Evolutionary conservation across 1,140 invertebrate genomes (phyloP), one percentile per base, ranked within the genome.

Genomic region (Pseudomyrmex cubaensis): DNA sequence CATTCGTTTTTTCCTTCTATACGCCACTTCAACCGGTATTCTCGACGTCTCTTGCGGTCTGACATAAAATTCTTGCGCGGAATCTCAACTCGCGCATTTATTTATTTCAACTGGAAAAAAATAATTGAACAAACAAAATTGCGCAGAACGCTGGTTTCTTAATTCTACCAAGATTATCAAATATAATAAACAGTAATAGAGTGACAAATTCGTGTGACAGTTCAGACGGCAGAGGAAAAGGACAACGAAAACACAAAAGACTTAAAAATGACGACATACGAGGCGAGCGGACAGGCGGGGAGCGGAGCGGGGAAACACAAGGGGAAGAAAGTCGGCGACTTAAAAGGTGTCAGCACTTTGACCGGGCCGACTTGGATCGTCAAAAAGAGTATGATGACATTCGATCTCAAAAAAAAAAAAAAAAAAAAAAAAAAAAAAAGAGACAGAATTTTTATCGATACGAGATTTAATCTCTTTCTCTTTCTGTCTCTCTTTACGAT

Each of bases 311-410:
- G n/a, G 76, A 72, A 72, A 72, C 76, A 54, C 44, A 72, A 80
- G 76, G 76, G 76, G 66, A 80, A 69, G 54, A 67, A 72, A 80
- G 76, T 80, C 76, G 76, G 76, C 76, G 12, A 80, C 76, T 80
- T 80, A 69, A 80, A 80, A 80, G 76, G 76, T 80, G 76, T 80
- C 66, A 72, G 76, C 54, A 44, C 52, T 80, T 80, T 59, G 66
- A 57, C 76, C 66, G 76, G 20, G 54, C 66, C 76, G 76, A 72
- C 76, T 57, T 7, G 76, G 44, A 70, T 56, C 54, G 76, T 80
- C 66, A 70, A 70, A 80, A 59, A 61, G 72, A 70, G 66, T 44
- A 44, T 64, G 35, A 70, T 69, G 76, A 78, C 54, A 78, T 20
- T 70, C 76, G 76, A 80, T 80, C 76, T 78, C 54, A 44, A 72